Percentiles rank a stretch among this genome's conserved stretches.
Evolutionary conservation across 2,113 vertebrate genomes (phyloP).

Genomic region (Natator depressus): DNA sequence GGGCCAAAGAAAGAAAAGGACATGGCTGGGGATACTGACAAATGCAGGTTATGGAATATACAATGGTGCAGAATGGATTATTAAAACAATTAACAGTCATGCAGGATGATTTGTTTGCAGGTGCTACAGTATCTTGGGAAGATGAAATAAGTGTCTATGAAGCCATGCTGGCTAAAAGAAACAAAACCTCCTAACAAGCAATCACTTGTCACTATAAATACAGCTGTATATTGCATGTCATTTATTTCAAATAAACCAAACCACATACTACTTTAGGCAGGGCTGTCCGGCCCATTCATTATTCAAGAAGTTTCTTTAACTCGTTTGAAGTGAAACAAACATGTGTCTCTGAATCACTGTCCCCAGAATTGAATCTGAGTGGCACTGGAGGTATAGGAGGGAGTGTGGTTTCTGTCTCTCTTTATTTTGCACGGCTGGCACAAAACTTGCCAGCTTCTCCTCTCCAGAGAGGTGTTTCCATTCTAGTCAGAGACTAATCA

Average conservation of each 20-base stretch:
- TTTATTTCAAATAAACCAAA: not conserved
- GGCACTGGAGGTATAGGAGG: not conserved
- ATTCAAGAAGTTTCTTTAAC: not conserved
- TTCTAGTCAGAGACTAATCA: not conserved
- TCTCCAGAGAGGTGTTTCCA: not conserved
- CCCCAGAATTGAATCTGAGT: not conserved
- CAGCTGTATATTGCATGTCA: not conserved
- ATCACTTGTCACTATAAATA: not conserved
- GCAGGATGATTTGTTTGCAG: not conserved
- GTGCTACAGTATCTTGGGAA: not conserved
- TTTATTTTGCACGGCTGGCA: fast-evolving
- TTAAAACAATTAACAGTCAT: not conserved
- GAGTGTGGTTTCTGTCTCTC: fast-evolving
- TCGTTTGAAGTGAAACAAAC: not conserved
- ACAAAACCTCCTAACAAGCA: not conserved
- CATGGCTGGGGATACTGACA: not conserved
- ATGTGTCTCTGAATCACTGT: not conserved
- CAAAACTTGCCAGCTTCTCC: not conserved
- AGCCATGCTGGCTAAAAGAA: not conserved
- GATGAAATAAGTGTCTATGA: not conserved
- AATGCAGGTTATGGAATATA: not conserved
- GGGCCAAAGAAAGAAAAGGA: not conserved
- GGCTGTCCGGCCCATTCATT: not conserved
- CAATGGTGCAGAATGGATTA: not conserved
- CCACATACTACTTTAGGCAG: not conserved